Percentiles rank a stretch among this genome's conserved stretches.
Conservation (phyloP, 2,797 vertebrate genomes). For the Rousettus madagascariensis region DNA sequence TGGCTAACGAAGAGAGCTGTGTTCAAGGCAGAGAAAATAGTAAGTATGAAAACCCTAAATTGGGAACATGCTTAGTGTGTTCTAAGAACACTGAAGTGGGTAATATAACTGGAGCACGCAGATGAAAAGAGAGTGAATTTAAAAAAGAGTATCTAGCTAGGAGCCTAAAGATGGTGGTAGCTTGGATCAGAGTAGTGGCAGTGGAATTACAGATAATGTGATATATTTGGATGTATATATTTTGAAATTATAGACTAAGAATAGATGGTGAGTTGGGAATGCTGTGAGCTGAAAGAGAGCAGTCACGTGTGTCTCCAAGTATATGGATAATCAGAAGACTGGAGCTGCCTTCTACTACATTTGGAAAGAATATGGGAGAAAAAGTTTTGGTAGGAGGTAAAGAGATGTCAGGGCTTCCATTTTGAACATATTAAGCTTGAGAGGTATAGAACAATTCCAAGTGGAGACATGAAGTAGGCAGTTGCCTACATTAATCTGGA, state of each 20-base stretch:
- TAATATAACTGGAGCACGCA: neutral
- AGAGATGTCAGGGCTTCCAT: neutral
- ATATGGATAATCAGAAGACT: neutral
- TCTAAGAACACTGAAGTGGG: neutral
- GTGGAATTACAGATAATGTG: neutral
- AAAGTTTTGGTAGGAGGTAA: neutral
- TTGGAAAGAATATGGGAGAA: neutral
- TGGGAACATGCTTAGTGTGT: neutral
- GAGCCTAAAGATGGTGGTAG: neutral
- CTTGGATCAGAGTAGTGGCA: neutral
- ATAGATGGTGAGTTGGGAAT: neutral
- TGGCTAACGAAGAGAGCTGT: neutral
- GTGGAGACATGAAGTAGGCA: neutral
- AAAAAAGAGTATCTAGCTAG: neutral
- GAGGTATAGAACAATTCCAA: neutral
- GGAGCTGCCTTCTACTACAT: no score
- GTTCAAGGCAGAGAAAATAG: slow-evolving; percentile 33
- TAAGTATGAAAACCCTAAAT: neutral
- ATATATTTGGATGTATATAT: neutral
- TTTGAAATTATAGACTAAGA: neutral
- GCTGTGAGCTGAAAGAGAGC: neutral
- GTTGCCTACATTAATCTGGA: neutral
- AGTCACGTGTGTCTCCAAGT: neutral
- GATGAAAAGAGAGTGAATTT: neutral
- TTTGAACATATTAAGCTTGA: neutral